Percentiles rank a stretch among this genome's conserved stretches.
These are phyloP conservation scores for Lucinisca nassula DNA, from an alignment of 2,888 invertebrate genomes.

Conservation along the genomic window DNA sequence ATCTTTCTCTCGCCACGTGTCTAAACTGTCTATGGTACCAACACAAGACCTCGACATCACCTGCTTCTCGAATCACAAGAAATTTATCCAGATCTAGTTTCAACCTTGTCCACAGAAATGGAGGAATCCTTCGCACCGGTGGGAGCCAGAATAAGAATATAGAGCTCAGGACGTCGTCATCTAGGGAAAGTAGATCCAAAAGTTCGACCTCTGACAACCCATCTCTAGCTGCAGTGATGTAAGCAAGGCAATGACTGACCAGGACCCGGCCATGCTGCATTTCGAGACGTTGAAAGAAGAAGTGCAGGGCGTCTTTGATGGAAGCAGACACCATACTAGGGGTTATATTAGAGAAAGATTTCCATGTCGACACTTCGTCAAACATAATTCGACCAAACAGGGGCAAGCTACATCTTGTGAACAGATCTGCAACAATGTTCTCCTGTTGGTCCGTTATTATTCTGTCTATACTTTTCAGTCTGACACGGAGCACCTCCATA, in stretches of 20 bases:
- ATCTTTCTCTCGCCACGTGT: conserved; percentile 76
- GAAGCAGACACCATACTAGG: conserved; percentile 70
- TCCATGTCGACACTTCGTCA: conserved; percentile 79
- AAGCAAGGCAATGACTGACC: conserved; percentile 78
- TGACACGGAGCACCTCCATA: conserved; percentile 75
- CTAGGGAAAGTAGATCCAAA: conserved; percentile 80
- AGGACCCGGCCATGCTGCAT: conserved; percentile 76
- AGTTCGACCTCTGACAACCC: conserved; percentile 81
- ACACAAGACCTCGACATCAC: conserved; percentile 76
- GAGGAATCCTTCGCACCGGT: conserved; percentile 82
- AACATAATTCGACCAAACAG: conserved; percentile 79
- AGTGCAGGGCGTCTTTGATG: conserved; percentile 79
- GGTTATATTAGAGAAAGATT: conserved; percentile 74
- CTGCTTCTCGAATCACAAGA: conserved; percentile 77
- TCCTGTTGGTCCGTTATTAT: conserved; percentile 75
- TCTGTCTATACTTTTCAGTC: conserved; percentile 69
- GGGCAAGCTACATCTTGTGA: conserved; percentile 78
- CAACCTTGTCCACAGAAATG: conserved; percentile 82
- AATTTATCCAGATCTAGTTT: conserved; percentile 76
- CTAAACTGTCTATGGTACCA: conserved; percentile 85
- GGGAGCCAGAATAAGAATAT: conserved; percentile 82
- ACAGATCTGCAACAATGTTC: conserved; percentile 70
- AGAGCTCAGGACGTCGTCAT: conserved; percentile 80
- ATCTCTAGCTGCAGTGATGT: conserved; percentile 77
- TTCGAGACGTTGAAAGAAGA: conserved; percentile 79